Evolutionary conservation across 2,797 vertebrate genomes (phyloP), one percentile per base, ranked within the genome.

Genomic region (Allochrocebus solatus): DNA sequence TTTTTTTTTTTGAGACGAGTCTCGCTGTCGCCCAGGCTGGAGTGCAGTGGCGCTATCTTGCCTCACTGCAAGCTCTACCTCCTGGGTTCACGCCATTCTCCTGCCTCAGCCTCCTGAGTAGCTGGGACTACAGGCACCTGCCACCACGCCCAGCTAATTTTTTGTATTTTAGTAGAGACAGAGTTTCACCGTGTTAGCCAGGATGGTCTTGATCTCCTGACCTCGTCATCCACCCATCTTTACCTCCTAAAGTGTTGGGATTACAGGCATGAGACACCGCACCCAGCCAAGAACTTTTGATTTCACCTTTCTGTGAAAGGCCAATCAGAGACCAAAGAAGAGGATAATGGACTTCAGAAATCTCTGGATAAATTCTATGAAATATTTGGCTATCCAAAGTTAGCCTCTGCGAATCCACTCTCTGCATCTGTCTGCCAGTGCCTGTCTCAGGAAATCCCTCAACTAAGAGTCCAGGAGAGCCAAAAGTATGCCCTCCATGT

Each of bases 311-410:
- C 94, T 79, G 57, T 57, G 53, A 82, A 50, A 64, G 43, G 43
- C 72, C 79, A 81, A 70, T 0, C 61, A 95, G 93, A 64, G 89
- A 64, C 14, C 14, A 59, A 97, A 19, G 1, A 5, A 11, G 92
- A 95, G 1, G 91, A 87, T 1, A 59, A 22, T 1, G 93, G 72
- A 86, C 97, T 99, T 90, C 97, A 96, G 95, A 96, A 98, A 55
- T 98, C 97, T 81, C 97, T 99, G 50, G 98, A 99, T 48, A 84
- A 0, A 9, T 99, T 99, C 97, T 99, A 99, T 85, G 95, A 98
- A 88, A 94, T 16, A 4, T 98, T 97, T n/a, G 97, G 98, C 94
- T 72, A 46, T 21, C 87, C 94, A 11, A 85, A 24, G 46, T 87
- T 83, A 17, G 96, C 46, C 86, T 94, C 88, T 36, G 78, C 7